Evolutionary conservation across 2,113 vertebrate genomes (phyloP).

Genomic region (Illadopsis cleaveri): DNA sequence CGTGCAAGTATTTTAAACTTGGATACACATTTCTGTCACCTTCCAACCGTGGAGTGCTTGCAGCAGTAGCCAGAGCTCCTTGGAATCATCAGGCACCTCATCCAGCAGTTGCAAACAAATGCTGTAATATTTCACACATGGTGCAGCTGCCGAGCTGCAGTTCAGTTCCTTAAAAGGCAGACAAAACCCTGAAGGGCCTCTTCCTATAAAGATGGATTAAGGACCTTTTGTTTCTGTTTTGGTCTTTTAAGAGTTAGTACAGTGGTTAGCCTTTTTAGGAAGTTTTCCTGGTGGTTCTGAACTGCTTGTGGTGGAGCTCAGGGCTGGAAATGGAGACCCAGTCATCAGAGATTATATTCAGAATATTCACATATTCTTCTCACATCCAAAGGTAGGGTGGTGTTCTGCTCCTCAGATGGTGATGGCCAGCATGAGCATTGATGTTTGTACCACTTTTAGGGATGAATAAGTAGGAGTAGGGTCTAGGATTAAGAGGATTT

Average conservation of each 20-base stretch:
- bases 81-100: background rate
- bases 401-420: background rate
- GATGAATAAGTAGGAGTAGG: background rate
- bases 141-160: background rate
- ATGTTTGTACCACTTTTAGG: background rate
- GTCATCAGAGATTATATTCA: background rate
- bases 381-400: background rate
- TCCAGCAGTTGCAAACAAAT: conserved; percentile 2
- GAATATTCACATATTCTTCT: background rate
- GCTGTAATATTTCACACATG: background rate
- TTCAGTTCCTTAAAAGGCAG: conserved; percentile 15
- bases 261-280: background rate
- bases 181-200: background rate
- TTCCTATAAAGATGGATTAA: background rate
- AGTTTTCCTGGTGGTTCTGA: background rate
- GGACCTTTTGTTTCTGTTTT: background rate
- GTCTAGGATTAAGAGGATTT: background rate
- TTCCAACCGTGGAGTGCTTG: background rate
- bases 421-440: background rate
- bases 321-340: background rate
- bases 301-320: background rate
- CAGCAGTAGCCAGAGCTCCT: background rate
- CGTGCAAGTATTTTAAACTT: background rate
- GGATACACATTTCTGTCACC: background rate
- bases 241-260: background rate